Base-by-base conservation (phyloP, 2,113 vertebrate species). In the Eublepharis macularius region DNA sequence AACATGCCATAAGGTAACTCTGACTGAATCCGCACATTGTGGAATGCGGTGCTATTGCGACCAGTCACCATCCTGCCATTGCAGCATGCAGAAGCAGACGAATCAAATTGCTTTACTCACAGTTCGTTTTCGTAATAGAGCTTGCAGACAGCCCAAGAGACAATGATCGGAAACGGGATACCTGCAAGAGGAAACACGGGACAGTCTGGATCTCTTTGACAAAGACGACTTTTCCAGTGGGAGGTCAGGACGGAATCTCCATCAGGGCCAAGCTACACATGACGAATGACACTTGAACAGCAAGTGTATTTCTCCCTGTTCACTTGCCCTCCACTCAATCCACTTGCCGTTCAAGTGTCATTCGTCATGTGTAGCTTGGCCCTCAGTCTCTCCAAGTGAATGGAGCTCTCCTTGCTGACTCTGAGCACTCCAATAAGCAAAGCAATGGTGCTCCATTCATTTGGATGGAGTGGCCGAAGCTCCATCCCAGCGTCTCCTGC, bases 81-180 rank as follows among this genome's bases (percentile, higher is more conserved):
- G 13, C 6, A 60, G 39, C 21, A 16, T 45, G 26, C 63, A 84
- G 49, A 29, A 86, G 8, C 69, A 80, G 26, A 72, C 1, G 66
- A 66, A 74, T 12, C 78, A 0, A 65, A 81, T 84, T 2, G 14
- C 81, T 41, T 29, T 84, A 98, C 98, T 97, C 95, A 99, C 98
- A 98, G 97, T 87, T 99, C 97, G 72, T 99, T 98, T 95, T 99
- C 98, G 84, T 98, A 98, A 94, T 97, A 97, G 1, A 98, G 93
- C 86, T 99, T 99, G 81, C 98, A 97, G 70, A 98, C 94, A 36
- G 97, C 98, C 98, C 98, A 99, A 90, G 97, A 96, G 0, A 98
- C 88, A 66, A 98, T 98, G 90, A 99, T 98, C 32, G 98, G 98
- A 84, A 95, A 98, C 14, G 98, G 98, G 81, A 98, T 96, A 95